These are phyloP conservation scores for Sphyrna mokarran DNA, from an alignment of 2,113 vertebrate genomes.

Conservation along the genomic window DNA sequence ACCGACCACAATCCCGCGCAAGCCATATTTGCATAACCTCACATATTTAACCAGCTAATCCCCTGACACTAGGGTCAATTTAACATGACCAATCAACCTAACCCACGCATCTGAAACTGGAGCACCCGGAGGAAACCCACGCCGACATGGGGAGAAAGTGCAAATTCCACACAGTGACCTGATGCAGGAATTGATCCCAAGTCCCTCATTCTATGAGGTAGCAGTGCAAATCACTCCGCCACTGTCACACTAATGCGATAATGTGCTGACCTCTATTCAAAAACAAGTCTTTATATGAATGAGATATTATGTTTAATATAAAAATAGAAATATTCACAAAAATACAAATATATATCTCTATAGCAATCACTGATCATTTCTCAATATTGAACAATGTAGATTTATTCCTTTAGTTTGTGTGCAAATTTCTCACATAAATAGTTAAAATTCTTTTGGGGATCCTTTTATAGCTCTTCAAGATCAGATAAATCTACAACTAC, in stretches of 20 bases:
- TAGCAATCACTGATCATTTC: background rate
- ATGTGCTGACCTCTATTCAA: background rate
- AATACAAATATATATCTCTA: conserved; percentile 2
- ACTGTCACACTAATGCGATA: background rate
- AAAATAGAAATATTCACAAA: conserved; percentile 31
- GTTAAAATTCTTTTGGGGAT: background rate
- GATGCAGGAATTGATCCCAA: no score
- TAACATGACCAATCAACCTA: no score
- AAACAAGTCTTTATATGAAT: background rate
- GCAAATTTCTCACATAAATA: background rate
- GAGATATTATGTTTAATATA: background rate
- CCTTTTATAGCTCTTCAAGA: conserved; percentile 64
- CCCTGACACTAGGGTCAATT: no score
- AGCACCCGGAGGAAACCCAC: no score
- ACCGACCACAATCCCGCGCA: no score
- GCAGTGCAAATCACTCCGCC: no score
- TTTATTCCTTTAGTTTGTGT: background rate
- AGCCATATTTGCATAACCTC: no score
- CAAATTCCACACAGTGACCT: no score
- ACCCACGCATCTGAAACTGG: no score
- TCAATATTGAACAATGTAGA: background rate
- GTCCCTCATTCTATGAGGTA: no score
- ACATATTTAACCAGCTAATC: no score
- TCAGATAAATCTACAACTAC: conserved; percentile 73
- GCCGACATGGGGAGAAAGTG: no score